A percentile compares a stretch with the other conserved stretches of the same genome.
Evolutionary conservation across 2,797 vertebrate genomes (phyloP).

Genomic region (Kryptopterus vitreolus): DNA sequence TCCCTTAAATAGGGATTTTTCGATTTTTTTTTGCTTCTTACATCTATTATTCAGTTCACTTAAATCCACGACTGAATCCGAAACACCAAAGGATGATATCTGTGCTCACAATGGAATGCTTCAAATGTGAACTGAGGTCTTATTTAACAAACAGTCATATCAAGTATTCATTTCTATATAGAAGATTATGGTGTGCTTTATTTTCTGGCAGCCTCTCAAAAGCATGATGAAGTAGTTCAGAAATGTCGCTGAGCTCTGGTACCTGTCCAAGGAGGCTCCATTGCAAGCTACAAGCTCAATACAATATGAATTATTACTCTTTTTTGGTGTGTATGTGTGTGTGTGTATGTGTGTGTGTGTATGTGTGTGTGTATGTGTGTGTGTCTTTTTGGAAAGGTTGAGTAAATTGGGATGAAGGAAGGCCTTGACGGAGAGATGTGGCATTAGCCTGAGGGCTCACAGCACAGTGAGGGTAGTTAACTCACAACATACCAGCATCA

Average conservation of each 20-base stretch:
- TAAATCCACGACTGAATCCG: not conserved
- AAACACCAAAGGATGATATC: conserved; percentile 39
- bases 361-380: conserved; percentile 52
- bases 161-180: conserved; percentile 33
- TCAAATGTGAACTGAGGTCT: conserved; percentile 15
- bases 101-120: conserved; percentile 22
- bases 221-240: conserved; percentile 42
- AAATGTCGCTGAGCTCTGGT: conserved; percentile 42
- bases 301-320: conserved; percentile 70
- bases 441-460: conserved; percentile 80
- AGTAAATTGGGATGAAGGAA: conserved; percentile 80
- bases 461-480: conserved; percentile 81
- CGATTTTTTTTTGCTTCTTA: not conserved
- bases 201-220: conserved; percentile 71
- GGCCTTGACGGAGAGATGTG: conserved; percentile 81
- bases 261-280: conserved; percentile 45
- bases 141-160: conserved; percentile 33
- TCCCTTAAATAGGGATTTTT: conserved; percentile 18
- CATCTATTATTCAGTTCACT: conserved; percentile 35
- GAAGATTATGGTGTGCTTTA: conserved; percentile 66
- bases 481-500: conserved; percentile 78
- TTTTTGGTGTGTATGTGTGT: conserved; percentile 54
- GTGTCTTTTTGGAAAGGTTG: conserved; percentile 73
- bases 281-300: conserved; percentile 46
- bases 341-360: conserved; percentile 51